Evolutionary conservation across 2,113 vertebrate species (phyloP).

Genomic region (Anguilla japonica): DNA sequence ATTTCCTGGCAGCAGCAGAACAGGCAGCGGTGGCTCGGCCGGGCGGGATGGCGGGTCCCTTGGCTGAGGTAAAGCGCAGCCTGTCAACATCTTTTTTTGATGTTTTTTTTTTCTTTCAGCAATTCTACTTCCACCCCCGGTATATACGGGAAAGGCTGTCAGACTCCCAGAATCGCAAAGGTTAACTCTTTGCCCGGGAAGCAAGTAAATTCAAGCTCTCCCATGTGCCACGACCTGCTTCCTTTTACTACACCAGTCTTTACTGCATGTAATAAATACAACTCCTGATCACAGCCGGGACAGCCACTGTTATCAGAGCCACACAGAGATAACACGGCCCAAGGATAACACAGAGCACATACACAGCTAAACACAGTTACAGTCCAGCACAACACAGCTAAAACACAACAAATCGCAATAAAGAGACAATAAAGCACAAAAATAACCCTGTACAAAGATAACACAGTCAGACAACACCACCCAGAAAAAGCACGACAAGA

Average conservation of each 20-base stretch:
- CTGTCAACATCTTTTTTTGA: background rate
- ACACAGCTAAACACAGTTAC: background rate
- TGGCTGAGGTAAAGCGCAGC: background rate
- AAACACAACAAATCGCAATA: background rate
- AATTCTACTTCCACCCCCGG: background rate
- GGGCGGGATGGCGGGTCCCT: background rate
- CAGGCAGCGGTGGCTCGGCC: background rate
- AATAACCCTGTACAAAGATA: background rate
- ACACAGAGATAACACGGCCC: background rate
- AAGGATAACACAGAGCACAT: background rate
- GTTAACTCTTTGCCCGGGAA: conserved; percentile 8
- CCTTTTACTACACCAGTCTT: background rate
- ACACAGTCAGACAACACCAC: background rate
- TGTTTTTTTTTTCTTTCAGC: background rate
- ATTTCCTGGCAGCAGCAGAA: conserved; percentile 13
- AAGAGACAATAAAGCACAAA: background rate
- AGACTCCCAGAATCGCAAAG: background rate
- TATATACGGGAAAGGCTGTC: background rate
- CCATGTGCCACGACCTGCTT: background rate
- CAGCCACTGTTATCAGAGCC: background rate
- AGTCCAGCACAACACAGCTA: background rate
- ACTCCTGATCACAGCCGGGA: background rate
- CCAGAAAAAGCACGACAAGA: background rate
- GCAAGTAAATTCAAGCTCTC: background rate
- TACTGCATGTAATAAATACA: background rate